Percentiles rank a stretch among this genome's conserved stretches.
phyloP scores from a whole-genome alignment of 2,888 invertebrate genomes.

The Cheiracanthium punctorium region DNA sequence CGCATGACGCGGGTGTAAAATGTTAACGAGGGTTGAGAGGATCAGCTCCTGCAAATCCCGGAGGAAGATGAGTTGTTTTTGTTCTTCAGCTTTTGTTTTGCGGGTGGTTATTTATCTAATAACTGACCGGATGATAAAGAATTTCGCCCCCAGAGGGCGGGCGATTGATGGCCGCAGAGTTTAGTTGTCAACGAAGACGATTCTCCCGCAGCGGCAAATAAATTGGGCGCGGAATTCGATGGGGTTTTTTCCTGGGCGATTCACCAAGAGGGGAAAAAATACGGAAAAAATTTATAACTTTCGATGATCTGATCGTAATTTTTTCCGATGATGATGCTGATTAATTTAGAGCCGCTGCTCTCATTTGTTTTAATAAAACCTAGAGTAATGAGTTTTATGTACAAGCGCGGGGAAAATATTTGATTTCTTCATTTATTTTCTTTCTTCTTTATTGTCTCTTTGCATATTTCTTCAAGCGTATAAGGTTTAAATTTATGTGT shows the following conservation, averaged over 20 bases:
- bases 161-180: slow-evolving; percentile 7
- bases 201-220: slow-evolving; percentile 8
- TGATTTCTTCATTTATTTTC: slow-evolving; percentile 3
- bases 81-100: slow-evolving; percentile 15
- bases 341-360: slow-evolving; percentile 5
- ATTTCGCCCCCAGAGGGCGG: slow-evolving; percentile 27
- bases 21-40: slow-evolving; percentile 55
- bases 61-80: slow-evolving; percentile 39
- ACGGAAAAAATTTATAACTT: not conserved
- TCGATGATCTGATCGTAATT: slow-evolving; percentile 9
- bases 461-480: not conserved
- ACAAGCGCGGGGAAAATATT: not conserved
- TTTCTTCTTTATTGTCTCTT: too few relatives aligned
- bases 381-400: not conserved
- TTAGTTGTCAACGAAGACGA: slow-evolving; percentile 13
- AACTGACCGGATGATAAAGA: slow-evolving; percentile 23
- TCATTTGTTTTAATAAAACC: slow-evolving; percentile 9
- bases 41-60: slow-evolving; percentile 40
- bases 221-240: slow-evolving; percentile 14
- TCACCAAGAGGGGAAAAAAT: not conserved
- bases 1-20: slow-evolving; percentile 47
- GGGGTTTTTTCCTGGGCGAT: not conserved
- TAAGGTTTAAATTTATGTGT: not conserved
- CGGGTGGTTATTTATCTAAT: slow-evolving; percentile 20
- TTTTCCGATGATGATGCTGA: slow-evolving; percentile 15